Percentiles rank a stretch among this genome's conserved stretches.
Evolutionary conservation across 2,797 vertebrate species (phyloP).

Genomic region (Chromobotia macracanthus): DNA sequence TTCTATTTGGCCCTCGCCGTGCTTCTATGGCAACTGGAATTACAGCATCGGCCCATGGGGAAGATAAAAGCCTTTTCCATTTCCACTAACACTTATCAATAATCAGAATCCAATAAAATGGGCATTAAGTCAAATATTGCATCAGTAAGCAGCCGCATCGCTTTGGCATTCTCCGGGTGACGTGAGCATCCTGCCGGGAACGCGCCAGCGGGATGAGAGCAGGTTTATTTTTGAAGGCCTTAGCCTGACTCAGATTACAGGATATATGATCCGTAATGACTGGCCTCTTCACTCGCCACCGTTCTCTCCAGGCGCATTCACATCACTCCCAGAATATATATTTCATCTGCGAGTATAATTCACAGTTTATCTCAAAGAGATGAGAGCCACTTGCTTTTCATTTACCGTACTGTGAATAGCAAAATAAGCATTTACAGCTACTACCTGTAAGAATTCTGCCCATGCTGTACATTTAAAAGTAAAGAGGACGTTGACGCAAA

Average conservation of each 20-base stretch:
- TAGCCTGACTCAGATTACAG: conserved; percentile 46
- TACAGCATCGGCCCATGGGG: conserved; percentile 59
- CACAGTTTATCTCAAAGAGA: conserved; percentile 37
- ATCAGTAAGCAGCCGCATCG: conserved; percentile 42
- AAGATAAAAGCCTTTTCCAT: conserved; percentile 69
- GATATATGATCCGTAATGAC: conserved; percentile 52
- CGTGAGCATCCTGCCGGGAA: conserved; percentile 23
- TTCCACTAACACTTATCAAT: conserved; percentile 70
- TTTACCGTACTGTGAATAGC: conserved; percentile 4
- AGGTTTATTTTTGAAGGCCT: conserved; percentile 49
- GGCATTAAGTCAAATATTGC: conserved; percentile 66
- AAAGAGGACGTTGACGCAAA: background rate
- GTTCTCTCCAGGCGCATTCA: conserved; percentile 33
- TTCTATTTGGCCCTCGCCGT: conserved; percentile 70
- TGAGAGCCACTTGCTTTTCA: conserved; percentile 20
- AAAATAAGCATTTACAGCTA: conserved; percentile 27
- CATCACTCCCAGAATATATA: conserved; percentile 41
- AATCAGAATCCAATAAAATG: conserved; percentile 71
- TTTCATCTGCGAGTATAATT: conserved; percentile 48
- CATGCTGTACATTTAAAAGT: background rate
- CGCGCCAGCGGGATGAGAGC: conserved; percentile 5
- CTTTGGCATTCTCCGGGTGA: conserved; percentile 38
- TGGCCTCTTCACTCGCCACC: conserved; percentile 36
- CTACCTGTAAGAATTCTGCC: background rate
- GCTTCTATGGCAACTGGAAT: conserved; percentile 61